These are phyloP conservation scores for Coenobita brevimanus DNA, from an alignment of 1,140 invertebrate genomes.

Conservation along the genomic window DNA sequence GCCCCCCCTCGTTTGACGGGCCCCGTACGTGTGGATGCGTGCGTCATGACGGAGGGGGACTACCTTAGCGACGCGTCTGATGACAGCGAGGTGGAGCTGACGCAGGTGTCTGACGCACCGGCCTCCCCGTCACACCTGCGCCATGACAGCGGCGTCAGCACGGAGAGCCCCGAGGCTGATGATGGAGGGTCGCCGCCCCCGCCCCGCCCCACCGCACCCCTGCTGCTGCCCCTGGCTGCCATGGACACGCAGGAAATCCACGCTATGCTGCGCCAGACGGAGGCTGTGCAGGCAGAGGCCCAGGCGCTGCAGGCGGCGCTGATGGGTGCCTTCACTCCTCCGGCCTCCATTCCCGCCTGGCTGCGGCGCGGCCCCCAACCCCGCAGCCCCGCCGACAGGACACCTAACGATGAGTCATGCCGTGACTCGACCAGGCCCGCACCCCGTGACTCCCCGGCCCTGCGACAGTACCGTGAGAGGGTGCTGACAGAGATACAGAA, in stretches of 20 bases:
- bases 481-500: slow-evolving; percentile 63
- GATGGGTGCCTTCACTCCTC: slow-evolving; percentile 67
- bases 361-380: slow-evolving; percentile 31
- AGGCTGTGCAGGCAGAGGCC: slow-evolving; percentile 68
- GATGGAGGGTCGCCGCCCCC: slow-evolving; percentile 1
- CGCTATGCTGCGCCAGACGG: slow-evolving; percentile 68
- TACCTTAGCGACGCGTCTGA: slow-evolving; percentile 74
- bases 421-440: slow-evolving; percentile 19
- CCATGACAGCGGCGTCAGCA: slow-evolving; percentile 22
- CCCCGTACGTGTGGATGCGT: slow-evolving; percentile 81
- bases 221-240: slow-evolving; percentile 35
- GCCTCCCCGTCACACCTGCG: slow-evolving; percentile 28
- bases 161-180: neutral
- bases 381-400: slow-evolving; percentile 43
- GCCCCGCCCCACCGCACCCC: slow-evolving; percentile 6
- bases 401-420: slow-evolving; percentile 25
- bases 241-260: slow-evolving; percentile 62
- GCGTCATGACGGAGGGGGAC: slow-evolving; percentile 82
- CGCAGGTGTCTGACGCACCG: slow-evolving; percentile 78
- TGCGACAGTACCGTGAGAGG: slow-evolving; percentile 56
- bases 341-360: slow-evolving; percentile 22
- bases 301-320: slow-evolving; percentile 69
- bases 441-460: slow-evolving; percentile 49
- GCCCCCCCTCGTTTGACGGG: slow-evolving; percentile 51
- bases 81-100: slow-evolving; percentile 70